Base-by-base conservation (phyloP, 2,113 vertebrate species). In the Prunella himalayana region DNA sequence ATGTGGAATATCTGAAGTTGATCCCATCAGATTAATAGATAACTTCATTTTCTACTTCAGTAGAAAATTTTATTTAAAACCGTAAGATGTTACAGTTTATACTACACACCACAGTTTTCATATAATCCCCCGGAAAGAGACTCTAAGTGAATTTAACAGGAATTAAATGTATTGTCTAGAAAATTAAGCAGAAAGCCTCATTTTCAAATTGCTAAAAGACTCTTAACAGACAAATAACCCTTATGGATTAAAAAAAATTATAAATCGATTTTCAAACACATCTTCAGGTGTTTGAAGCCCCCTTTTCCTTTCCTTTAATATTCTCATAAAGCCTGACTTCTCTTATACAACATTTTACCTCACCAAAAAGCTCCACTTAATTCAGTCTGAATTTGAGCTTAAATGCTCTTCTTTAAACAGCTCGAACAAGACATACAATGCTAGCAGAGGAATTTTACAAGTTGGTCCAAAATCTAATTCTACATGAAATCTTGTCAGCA, bases 11-110 rank as follows among this genome's bases (percentile, higher is more conserved):
- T n/a, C 68, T 86, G 54, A 57, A 94, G 65, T 6, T 24, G 31
- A 61, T n/a, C 16, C 13, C 37, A 84, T 60, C 25, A 94, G 22
- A 84, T 42, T 37, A 84, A 77, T 0, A 47, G 8, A 33, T 35
- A 45, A 88, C 28, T 85, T 87, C 1, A 53, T 44, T 50, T 92
- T 71, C 51, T 88, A 59, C 79, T 33, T 82, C 18, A 28, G 17
- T 23, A 66, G 31, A 37, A 49, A 80, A 69, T 65, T 27, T 47
- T 42, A 65, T 80, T 12, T 63, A 81, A 91, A 70, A 6, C 79
- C 2, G 1, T 35, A 49, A 80, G 13, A 44, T 9, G 7, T 83
- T 80, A 41, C 0, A 0, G 24, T n/a, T 72, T 49, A 57, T n/a
- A 37, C 9, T 33, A 27, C 2, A 6, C 31, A 89, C 15, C 9